Evolutionary conservation across 1,140 invertebrate genomes (phyloP).

Genomic region (Zaprionus camerounensis): DNA sequence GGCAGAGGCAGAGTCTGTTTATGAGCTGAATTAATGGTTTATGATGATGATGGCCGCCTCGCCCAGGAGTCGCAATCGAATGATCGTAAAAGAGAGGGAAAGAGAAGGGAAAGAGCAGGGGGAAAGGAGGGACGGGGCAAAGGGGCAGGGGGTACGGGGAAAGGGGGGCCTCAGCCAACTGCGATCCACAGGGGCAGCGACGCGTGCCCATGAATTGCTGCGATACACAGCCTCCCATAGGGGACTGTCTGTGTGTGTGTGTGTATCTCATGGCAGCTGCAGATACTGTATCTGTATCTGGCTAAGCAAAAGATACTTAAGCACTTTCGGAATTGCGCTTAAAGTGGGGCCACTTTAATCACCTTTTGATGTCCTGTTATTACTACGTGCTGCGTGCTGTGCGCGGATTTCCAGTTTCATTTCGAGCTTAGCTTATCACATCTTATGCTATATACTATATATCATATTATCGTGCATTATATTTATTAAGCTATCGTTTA

Average conservation of each 20-base stretch:
- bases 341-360: slow-evolving; percentile 8
- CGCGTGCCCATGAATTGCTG: slow-evolving; percentile 60
- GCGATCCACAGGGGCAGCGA: slow-evolving; percentile 19
- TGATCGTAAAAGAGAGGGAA: not conserved
- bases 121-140: not conserved
- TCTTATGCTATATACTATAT: not conserved
- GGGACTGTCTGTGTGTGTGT: not conserved
- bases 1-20: slow-evolving; percentile 38
- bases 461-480: slow-evolving; percentile 6
- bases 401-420: not conserved
- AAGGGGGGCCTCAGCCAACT: not conserved
- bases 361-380: slow-evolving; percentile 11
- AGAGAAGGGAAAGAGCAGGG: not conserved
- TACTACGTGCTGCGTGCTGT: not conserved
- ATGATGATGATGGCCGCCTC: slow-evolving; percentile 63
- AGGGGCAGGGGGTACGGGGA: not conserved
- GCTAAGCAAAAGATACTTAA: slow-evolving; percentile 5
- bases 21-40: slow-evolving; percentile 78
- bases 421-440: not conserved
- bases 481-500: not conserved
- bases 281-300: slow-evolving; percentile 11
- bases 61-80: slow-evolving; percentile 19
- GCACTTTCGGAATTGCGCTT: slow-evolving; percentile 11
- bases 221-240: not conserved
- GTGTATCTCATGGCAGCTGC: not conserved